Base-by-base conservation (phyloP, 2,113 vertebrate genomes). In the Xiphias gladius region DNA sequence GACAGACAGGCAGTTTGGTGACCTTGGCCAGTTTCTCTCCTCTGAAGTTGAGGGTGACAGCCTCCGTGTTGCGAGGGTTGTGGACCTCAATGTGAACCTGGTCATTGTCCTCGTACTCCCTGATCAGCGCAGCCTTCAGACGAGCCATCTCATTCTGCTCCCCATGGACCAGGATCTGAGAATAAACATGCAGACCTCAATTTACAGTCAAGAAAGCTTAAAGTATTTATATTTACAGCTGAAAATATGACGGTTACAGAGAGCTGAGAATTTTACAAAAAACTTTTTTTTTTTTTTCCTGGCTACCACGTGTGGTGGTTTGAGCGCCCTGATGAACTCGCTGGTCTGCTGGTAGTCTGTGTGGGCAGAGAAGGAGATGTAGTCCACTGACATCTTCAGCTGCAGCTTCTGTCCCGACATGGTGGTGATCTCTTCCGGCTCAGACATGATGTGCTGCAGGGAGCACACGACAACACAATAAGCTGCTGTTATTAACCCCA, bases 371-470 rank as follows among this genome's bases (percentile, higher is more conserved):
- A 99, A 99, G 88, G 97, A 99, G 92, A 99, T 99, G 95, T 99
- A 99, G 94, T 99, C 98, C 89, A 99, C 98, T 1, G 98, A 99
- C 98, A 99, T 99, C 94, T 99, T 99, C 92, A 99, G 92, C n/a
- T 97, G 98, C 17, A 99, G 94, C 85, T 99, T 99, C 92, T 99
- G 98, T 28, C 98, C 98, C 2, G 98, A 99, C 98, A 99, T 99
- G 70, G 98, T 99, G 61, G 97, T 97, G 91, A 99, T 99, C 94
- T 99, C 98, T 92, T 99, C 98, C 0, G 98, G 98, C 83, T 99
- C 98, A 14, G 98, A 99, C 98, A 99, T 99, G 91, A 99, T 99
- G 87, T 99, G 98, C 98, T 99, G 88, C 59, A 79, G 10, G 14
- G 7, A 8, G 30, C 1, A 64, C 32, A 39, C 14, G 19, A 24